A percentile compares a stretch with the other conserved stretches of the same genome.
phyloP scores from a whole-genome alignment of 2,888 invertebrate genomes.

The Holacanthella duospinosa region DNA sequence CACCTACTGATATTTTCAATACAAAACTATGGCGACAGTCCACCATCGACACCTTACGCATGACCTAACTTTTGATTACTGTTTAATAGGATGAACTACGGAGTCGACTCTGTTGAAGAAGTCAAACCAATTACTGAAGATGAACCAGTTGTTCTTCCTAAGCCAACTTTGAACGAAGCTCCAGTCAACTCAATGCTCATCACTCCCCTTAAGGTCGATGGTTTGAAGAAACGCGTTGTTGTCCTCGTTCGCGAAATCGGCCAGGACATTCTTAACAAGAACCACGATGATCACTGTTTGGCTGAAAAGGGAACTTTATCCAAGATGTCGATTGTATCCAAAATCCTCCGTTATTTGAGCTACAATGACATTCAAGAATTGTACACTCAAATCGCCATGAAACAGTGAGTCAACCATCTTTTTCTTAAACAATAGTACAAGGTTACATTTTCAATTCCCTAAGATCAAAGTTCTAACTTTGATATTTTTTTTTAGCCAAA shows the following conservation, averaged over 20 bases:
- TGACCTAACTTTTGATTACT: too few relatives aligned
- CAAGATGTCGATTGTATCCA: slow-evolving; percentile 25
- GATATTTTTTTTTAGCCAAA: slow-evolving; percentile 8
- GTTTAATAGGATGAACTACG: slow-evolving; percentile 1
- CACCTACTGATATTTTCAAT: neutral
- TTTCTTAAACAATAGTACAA: neutral
- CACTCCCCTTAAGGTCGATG: slow-evolving; percentile 18
- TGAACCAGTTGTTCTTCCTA: slow-evolving; percentile 11
- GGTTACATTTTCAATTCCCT: neutral
- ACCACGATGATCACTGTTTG: slow-evolving; percentile 17
- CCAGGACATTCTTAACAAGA: slow-evolving; percentile 16
- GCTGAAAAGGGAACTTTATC: slow-evolving; percentile 30
- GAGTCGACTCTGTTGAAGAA: slow-evolving; percentile 10
- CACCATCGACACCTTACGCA: too few relatives aligned
- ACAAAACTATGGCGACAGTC: too few relatives aligned
- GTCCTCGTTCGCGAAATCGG: slow-evolving; percentile 23
- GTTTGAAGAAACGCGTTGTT: slow-evolving; percentile 18
- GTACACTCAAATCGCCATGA: slow-evolving; percentile 24
- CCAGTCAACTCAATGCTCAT: slow-evolving; percentile 27
- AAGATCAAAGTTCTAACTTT: too few relatives aligned
- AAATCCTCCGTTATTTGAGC: slow-evolving; percentile 33
- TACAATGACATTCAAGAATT: slow-evolving; percentile 34
- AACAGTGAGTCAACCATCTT: slow-evolving; percentile 11
- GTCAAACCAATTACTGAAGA: neutral
- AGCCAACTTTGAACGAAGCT: slow-evolving; percentile 21